Evolutionary conservation across 37 sponge, comb jelly and placozoan species (phyloP), one percentile per base, ranked within the genome.

Genomic region (Chondrilla cf. caribensis): DNA sequence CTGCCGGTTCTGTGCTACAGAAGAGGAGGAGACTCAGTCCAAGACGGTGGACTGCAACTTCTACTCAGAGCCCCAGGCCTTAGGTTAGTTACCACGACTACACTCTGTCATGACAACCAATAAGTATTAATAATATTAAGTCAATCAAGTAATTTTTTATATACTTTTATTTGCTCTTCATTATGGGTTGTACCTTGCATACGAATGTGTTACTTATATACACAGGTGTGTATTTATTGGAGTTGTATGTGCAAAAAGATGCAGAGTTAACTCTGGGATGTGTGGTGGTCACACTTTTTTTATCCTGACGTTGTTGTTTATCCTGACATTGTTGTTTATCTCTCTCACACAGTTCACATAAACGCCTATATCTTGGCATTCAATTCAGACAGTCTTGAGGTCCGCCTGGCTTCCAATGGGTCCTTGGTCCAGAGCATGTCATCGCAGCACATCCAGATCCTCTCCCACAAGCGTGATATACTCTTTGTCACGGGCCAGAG

Each of bases 301-400:
- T n/a, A n/a, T n/a, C n/a, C n/a, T n/a, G n/a, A n/a, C n/a, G n/a
- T n/a, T n/a, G n/a, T n/a, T n/a, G n/a, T n/a, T n/a, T n/a, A n/a
- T n/a, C n/a, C n/a, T 11, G 17, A 17, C 17, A 17, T 35, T 31
- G 21, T n/a, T 47, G 21, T n/a, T 14, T 31, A 6, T 11, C 32
- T 29, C 58, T 28, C 55, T 64, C 62, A 38, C 51, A 51, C 81
- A 89, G 93, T 84, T 35, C 85, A 66, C 35, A 60, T 84, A 38
- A 47, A 32, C 26, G 84, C 93, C 24, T 93, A 93, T 65, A 81
- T 90, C 33, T 42, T 93, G 64, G 93, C 83, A 38, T 93, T 93
- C 70, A 86, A 83, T 18, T 83, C 78, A 14, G 58, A 86, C 77
- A 82, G 81, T 39, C 44, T 93, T 18, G 93, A 93, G 68, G 85